These are phyloP conservation scores for Elephantulus edwardii DNA, from an alignment of 2,113 vertebrate species.

Conservation along the genomic window DNA sequence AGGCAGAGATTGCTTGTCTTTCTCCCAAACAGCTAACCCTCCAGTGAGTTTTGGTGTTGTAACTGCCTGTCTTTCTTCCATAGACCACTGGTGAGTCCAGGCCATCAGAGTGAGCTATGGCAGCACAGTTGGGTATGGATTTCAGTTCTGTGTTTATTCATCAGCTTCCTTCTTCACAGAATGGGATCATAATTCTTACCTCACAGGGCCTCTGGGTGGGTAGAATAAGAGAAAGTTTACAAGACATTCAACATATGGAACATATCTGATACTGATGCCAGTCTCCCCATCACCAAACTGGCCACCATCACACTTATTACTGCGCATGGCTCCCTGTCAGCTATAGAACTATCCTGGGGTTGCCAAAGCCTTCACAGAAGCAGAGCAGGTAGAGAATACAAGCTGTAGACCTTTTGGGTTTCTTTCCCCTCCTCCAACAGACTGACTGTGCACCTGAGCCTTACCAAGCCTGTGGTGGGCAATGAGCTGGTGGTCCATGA, in stretches of 20 bases:
- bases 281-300: not conserved
- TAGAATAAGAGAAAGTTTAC: not conserved
- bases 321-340: no score
- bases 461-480: rapidly evolving
- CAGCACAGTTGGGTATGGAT: not conserved
- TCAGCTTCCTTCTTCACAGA: not conserved
- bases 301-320: no score
- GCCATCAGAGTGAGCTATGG: no score
- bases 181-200: not conserved
- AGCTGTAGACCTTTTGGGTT: no score
- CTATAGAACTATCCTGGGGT: no score
- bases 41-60: no score
- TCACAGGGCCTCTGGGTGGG: not conserved
- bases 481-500: not conserved
- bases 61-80: no score
- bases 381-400: no score
- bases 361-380: no score
- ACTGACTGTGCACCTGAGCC: rapidly evolving
- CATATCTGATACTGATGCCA: rapidly evolving
- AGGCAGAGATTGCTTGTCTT: no score
- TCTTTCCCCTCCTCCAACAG: not conserved
- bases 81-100: no score
- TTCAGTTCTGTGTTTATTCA: not conserved
- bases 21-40: no score
- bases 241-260: not conserved